Evolutionary conservation across 1,140 invertebrate species (phyloP).

Genomic region (Philotrypesis tridentata): DNA sequence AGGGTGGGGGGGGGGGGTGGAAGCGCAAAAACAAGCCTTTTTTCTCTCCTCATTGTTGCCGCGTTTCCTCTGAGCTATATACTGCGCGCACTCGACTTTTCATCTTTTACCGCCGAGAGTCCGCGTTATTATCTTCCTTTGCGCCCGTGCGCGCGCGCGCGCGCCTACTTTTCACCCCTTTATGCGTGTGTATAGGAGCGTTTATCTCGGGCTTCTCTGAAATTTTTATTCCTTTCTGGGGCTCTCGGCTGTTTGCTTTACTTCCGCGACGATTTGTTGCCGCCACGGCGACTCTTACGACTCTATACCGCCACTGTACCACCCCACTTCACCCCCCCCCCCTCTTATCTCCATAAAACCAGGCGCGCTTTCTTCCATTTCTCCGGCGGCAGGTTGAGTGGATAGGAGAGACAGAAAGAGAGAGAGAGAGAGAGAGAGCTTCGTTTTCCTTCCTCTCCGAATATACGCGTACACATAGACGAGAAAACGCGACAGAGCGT

Average conservation of each 20-base stretch:
- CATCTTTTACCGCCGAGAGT: constrained; percentile 1
- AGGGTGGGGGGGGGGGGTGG: too few relatives aligned
- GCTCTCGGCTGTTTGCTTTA: constrained; percentile 1
- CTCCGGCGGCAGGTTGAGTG: neutral
- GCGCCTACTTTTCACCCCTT: constrained; percentile 21
- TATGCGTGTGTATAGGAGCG: constrained; percentile 1
- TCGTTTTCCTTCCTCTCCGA: too few relatives aligned
- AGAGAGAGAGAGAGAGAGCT: too few relatives aligned
- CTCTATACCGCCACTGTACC: too few relatives aligned
- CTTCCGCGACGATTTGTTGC: neutral
- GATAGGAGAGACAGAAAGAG: too few relatives aligned
- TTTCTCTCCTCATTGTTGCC: neutral
- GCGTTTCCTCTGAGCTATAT: neutral
- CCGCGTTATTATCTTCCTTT: constrained; percentile 31
- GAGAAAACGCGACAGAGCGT: too few relatives aligned
- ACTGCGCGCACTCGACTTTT: constrained; percentile 22
- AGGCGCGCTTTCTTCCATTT: neutral
- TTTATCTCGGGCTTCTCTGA: constrained; percentile 16
- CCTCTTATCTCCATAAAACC: neutral
- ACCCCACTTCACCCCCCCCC: too few relatives aligned
- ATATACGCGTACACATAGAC: too few relatives aligned
- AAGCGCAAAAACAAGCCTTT: constrained; percentile 9
- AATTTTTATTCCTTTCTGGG: constrained; percentile 29
- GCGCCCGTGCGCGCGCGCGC: too few relatives aligned
- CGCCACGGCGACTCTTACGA: too few relatives aligned